phyloP scores from a whole-genome alignment of 2,888 invertebrate genomes.

The Cephus pygmeus region DNA sequence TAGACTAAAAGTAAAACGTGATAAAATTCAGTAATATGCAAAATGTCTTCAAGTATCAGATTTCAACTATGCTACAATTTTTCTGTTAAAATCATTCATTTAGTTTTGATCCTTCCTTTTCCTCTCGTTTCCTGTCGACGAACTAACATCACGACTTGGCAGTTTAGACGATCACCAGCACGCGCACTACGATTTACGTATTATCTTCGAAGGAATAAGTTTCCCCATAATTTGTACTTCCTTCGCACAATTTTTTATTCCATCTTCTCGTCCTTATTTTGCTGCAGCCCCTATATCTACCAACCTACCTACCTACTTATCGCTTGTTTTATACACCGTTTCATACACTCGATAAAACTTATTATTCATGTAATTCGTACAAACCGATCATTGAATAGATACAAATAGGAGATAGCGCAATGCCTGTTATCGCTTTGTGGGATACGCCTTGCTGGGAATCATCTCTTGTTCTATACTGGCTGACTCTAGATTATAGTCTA shows the following conservation, averaged over 20 bases:
- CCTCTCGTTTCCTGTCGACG: background rate
- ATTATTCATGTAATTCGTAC: slow-evolving; percentile 34
- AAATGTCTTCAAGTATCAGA: background rate
- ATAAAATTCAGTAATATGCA: background rate
- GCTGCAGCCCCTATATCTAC: background rate
- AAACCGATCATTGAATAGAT: slow-evolving; percentile 39
- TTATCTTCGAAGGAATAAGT: slow-evolving; percentile 20
- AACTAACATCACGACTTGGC: background rate
- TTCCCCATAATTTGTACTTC: slow-evolving; percentile 26
- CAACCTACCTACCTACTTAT: slow-evolving; percentile 12
- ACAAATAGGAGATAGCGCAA: slow-evolving; percentile 31
- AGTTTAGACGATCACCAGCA: background rate
- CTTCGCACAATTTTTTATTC: background rate
- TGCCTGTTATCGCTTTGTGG: slow-evolving; percentile 22
- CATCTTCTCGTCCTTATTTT: background rate
- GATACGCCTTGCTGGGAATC: slow-evolving; percentile 12
- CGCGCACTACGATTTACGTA: slow-evolving; percentile 18
- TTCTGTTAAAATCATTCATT: background rate
- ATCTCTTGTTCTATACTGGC: slow-evolving; percentile 18
- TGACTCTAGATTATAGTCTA: slow-evolving; percentile 6
- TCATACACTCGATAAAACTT: slow-evolving; percentile 25
- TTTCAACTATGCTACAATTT: background rate
- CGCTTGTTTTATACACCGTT: background rate
- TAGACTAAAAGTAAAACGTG: background rate
- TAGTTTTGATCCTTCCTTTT: background rate